Base-by-base conservation (phyloP, 2,113 vertebrate genomes). In the Erinaceus europaeus region DNA sequence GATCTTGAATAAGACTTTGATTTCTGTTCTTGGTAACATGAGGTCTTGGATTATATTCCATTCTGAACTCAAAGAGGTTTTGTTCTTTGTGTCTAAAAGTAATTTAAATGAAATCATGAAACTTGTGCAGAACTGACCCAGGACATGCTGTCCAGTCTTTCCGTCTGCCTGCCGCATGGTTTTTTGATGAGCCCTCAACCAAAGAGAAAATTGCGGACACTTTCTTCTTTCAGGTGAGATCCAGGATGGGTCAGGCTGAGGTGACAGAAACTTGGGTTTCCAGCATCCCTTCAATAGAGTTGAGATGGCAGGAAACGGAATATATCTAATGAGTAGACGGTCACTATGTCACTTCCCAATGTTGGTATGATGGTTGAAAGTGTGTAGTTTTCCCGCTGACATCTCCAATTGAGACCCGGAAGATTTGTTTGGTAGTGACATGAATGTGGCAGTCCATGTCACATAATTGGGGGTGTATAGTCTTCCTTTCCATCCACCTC, bases 21-120 rank as follows among this genome's bases (percentile, higher is more conserved):
- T 75, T 77, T 87, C 74, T 89, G 52, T 75, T 81, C 81, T 84
- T 53, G 69, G 61, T 76, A 18, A 87, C 59, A 52, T n/a, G 82
- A 84, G 48, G 81, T 46, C 9, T 79, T 50, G 32, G 73, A 73
- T 65, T 69, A 17, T 36, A 20, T 76, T 94, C 40, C 52, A 73
- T 74, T 50, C 65, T 59, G 44, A 21, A 59, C 34, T 69, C 55
- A 65, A 77, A 86, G 83, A 83, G 42, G 64, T 62, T 73, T 86
- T 89, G 32, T 86, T 85, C 50, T 53, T 77, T 64, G 48, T 74
- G 55, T 84, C 72, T 79, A 36, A 64, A 40, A 85, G 82, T 40
- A 29, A 9, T 76, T 86, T 59, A 64, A 62, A 78, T 14, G 36
- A n/a, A 80, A 50, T 40, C 77, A 40, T 29, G 53, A 77, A 67